These are phyloP conservation scores for Lycaena phlaeas DNA, from an alignment of 2,888 invertebrate genomes.

Conservation along the genomic window DNA sequence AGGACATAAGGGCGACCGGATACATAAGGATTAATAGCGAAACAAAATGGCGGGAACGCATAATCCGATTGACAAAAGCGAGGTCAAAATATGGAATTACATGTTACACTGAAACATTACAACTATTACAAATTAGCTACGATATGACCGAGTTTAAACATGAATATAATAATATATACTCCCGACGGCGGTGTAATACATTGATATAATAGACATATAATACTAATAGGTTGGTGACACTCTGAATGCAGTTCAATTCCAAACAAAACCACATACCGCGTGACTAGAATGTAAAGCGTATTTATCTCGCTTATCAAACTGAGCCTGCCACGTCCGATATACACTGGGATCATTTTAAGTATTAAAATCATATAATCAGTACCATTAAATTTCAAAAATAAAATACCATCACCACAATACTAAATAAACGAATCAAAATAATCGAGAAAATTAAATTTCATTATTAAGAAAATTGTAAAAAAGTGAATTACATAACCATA, in stretches of 20 bases:
- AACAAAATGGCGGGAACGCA: slow-evolving; percentile 7
- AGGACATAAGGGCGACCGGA: slow-evolving; percentile 20
- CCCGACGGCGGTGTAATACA: slow-evolving; percentile 15
- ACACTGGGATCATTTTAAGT: not conserved
- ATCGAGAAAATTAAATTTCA: no score
- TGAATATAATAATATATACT: slow-evolving; percentile 9
- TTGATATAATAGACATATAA: slow-evolving; percentile 26
- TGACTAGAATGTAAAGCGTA: slow-evolving; percentile 25
- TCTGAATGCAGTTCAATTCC: slow-evolving; percentile 33
- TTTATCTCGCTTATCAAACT: slow-evolving; percentile 11
- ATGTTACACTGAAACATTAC: slow-evolving; percentile 3
- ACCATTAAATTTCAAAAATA: no score
- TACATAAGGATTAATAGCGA: slow-evolving; percentile 5
- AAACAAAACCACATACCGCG: slow-evolving; percentile 19
- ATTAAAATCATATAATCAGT: not conserved
- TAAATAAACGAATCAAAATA: no score
- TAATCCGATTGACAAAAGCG: slow-evolving; percentile 4
- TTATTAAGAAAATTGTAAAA: no score
- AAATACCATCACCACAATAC: no score
- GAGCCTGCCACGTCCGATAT: not conserved
- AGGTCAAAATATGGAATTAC: not conserved
- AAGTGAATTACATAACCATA: no score
- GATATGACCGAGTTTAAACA: slow-evolving; percentile 13
- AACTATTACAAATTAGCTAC: slow-evolving; percentile 16
- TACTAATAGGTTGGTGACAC: slow-evolving; percentile 25